Percentiles rank a stretch among this genome's conserved stretches.
These are phyloP conservation scores for Plebejus argus DNA, from an alignment of 2,888 invertebrate genomes.

Conservation along the genomic window DNA sequence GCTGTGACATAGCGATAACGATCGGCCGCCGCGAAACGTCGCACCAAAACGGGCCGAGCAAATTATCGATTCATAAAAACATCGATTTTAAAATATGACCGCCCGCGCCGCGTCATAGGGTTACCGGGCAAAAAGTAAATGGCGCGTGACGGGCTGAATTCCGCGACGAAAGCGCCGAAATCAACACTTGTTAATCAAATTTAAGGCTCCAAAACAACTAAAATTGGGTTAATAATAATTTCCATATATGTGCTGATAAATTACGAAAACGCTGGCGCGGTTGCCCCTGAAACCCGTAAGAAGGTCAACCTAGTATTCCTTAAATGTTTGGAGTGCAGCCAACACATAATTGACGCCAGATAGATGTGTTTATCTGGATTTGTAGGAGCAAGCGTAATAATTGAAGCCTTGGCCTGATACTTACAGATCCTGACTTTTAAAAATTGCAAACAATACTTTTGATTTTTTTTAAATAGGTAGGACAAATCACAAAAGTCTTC, in stretches of 20 bases:
- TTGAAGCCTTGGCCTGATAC: background rate
- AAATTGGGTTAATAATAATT: background rate
- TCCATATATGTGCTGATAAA: background rate
- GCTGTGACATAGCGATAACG: constrained; percentile 75
- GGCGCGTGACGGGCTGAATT: background rate
- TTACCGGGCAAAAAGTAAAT: constrained; percentile 50
- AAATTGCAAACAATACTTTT: background rate
- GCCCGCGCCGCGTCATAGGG: constrained; percentile 71
- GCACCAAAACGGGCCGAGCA: constrained; percentile 77
- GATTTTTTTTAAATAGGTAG: background rate
- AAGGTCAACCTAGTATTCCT: constrained; percentile 12
- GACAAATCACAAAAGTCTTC: too few species aligned
- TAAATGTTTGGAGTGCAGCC: constrained; percentile 9
- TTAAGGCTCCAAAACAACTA: background rate
- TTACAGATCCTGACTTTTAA: background rate
- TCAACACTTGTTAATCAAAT: constrained; percentile 6
- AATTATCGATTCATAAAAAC: constrained; percentile 81
- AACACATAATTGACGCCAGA: constrained; percentile 13
- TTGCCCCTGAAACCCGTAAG: constrained; percentile 10
- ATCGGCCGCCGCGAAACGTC: constrained; percentile 76
- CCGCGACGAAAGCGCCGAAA: constrained; percentile 18
- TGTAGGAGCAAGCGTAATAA: background rate
- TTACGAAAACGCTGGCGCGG: background rate
- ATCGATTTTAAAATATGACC: constrained; percentile 78
- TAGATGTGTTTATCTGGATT: constrained; percentile 1